Evolutionary conservation across 1,140 invertebrate genomes (phyloP), one percentile per base, ranked within the genome.

Genomic region (Drosophila orena): DNA sequence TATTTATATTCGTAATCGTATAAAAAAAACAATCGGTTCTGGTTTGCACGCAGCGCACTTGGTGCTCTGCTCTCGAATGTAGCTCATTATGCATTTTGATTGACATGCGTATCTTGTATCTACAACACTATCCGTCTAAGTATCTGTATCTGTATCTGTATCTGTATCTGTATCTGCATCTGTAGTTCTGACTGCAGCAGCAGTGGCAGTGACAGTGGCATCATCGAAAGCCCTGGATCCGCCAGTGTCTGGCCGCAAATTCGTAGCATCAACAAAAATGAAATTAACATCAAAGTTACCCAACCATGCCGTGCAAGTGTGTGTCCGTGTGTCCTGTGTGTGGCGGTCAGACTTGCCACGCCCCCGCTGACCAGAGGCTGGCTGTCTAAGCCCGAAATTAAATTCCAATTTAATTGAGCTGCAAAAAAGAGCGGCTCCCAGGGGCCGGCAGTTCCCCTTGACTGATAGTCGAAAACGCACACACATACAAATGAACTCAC

Each of bases 391-490:
- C 77, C 66, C 79, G 58, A 89, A 89, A 89, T 89, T 89, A 89
- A 89, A 89, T 89, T 89, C 84, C 84, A 89, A 89, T 89, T 89
- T 89, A 89, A 89, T 89, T 89, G 84, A 89, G 84, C 84, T 89
- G 77, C 84, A 89, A 89, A 88, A 88, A 72, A 75, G 59, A 74
- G 62, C 56, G 60, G 10, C 27, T 62, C 49, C 44, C 43, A 60
- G 43, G 30, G 37, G 42, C 14, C 14, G 24, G 40, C 60, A 24
- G 15, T 49, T 71, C 54, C 44, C 40, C 55, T 30, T 50, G 49
- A 52, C 72, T 68, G 54, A 77, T 56, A 38, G 66, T 66, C 46
- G 15, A 71, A 47, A 50, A 37, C 17, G 58, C 62, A 62, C 68
- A 69, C 65, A 65, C 60, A 42, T 30, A 54, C 53, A 66, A 17